Conservation (phyloP, 2,113 vertebrate genomes). For the Solea solea region DNA sequence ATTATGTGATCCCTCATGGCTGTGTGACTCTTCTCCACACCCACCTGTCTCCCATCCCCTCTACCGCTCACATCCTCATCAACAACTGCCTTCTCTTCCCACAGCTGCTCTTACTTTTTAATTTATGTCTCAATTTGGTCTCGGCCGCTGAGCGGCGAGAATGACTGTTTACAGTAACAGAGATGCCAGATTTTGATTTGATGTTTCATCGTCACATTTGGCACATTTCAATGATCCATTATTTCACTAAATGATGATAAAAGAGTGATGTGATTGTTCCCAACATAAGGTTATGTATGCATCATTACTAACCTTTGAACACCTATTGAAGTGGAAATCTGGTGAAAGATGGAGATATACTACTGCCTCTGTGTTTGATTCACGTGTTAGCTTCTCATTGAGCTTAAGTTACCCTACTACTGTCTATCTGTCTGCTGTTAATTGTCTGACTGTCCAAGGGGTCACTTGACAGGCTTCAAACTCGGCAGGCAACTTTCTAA, state of each 20-base stretch:
- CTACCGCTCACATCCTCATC: constrained; percentile 52
- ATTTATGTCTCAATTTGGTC: constrained; percentile 34
- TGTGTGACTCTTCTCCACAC: constrained; percentile 62
- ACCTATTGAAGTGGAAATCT: constrained; percentile 30
- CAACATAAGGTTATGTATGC: constrained; percentile 47
- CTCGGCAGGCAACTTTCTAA: no score
- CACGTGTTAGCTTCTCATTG: not conserved
- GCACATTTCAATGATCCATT: constrained; percentile 36
- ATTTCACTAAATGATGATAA: constrained; percentile 40
- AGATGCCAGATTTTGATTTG: constrained; percentile 42
- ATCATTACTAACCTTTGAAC: constrained; percentile 59
- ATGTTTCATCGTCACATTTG: constrained; percentile 54
- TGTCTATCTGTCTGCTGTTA: not conserved
- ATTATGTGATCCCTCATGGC: constrained; percentile 72
- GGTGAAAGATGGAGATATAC: constrained; percentile 23
- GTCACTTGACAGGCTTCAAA: not conserved
- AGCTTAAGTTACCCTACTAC: not conserved
- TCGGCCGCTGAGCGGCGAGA: constrained; percentile 21
- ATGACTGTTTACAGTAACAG: constrained; percentile 46
- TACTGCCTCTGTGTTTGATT: constrained; percentile 33
- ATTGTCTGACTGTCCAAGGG: no score
- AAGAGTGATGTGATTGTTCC: constrained; percentile 37
- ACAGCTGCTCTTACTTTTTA: constrained; percentile 37
- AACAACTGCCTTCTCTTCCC: constrained; percentile 28
- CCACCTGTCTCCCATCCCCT: constrained; percentile 54